phyloP scores from a whole-genome alignment of 2,113 vertebrate genomes.

The Tragelaphus imberbis region DNA sequence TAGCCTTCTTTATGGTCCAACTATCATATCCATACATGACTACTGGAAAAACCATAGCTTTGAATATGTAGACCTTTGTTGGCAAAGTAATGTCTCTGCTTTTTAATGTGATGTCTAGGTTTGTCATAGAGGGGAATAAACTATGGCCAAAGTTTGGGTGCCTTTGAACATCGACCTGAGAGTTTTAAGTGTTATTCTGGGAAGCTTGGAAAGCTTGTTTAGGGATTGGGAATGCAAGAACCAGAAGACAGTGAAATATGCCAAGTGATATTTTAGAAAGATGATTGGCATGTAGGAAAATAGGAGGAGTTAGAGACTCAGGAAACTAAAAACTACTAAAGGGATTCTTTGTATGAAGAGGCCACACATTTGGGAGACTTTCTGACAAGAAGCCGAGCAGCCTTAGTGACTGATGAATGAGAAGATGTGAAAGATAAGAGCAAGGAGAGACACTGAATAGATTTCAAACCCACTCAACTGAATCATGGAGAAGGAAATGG shows the following conservation, averaged over 20 bases:
- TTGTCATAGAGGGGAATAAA: not conserved
- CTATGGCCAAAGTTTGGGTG: not conserved
- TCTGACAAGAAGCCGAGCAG: not conserved
- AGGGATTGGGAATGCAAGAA: not conserved
- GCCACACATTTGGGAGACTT: not conserved
- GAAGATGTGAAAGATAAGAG: not conserved
- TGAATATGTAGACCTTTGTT: not conserved
- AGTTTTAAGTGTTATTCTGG: not conserved
- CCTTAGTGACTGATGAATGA: not conserved
- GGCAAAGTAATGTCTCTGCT: not conserved
- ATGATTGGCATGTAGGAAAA: not conserved
- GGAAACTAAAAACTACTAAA: not conserved
- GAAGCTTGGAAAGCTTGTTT: not conserved
- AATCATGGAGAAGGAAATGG: not conserved
- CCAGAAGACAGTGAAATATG: not conserved
- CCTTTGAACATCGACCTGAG: not conserved
- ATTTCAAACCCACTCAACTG: slow-evolving; percentile 14
- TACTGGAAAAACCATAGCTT: not conserved
- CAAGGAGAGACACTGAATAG: not conserved
- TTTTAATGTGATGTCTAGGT: not conserved
- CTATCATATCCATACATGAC: not conserved
- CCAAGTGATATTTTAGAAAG: not conserved
- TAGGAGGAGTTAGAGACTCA: not conserved
- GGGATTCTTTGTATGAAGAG: not conserved
- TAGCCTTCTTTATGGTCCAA: not conserved